Evolutionary conservation across 2,888 invertebrate genomes (phyloP), one percentile per base, ranked within the genome.

Genomic region (Trissolcus japonicus): DNA sequence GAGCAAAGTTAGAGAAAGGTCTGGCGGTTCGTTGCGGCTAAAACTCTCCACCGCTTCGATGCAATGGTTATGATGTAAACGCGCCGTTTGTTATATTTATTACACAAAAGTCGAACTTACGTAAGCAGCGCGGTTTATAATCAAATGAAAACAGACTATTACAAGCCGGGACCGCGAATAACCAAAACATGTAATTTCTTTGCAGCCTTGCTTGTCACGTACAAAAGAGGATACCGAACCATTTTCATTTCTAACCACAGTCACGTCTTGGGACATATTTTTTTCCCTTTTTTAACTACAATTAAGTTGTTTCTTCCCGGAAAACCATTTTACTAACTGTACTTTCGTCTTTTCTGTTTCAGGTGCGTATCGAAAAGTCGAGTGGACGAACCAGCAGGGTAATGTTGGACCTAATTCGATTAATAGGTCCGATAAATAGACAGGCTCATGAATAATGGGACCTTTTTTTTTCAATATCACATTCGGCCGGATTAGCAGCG

Each of bases 51-150:
- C 74, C 56, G 53, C 68, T 59, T 54, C 41, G 68, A 68, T 65
- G 65, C 60, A 69, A 68, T 60, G 55, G 63, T 66, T 67, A 51
- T 63, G 65, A 76, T 61, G 75, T 61, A 76, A 76, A 68, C 40
- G 17, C 43, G n/a, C 29, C n/a, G 14, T 51, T 57, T 62, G 51
- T 56, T 57, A 43, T 40, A 17, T 56, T 63, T 35, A 48, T 62
- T 62, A 62, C 6, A 55, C 55, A 61, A 55, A 55, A 61, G 17
- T 56, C 7, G 41, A 61, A 40, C 41, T 68, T 60, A 48, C 14
- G 60, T 6, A 67, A 67, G 51, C 46, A 2, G 16, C 7, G 46
- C 6, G 14, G 16, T 46, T 46, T 35, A 35, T 35, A 35, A 46
- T n/a, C 46, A 46, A 46, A 16, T 16, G 46, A 14, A 46, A 46